Conservation (phyloP, 2,113 vertebrate species). For the Chelonoidis abingdonii region DNA sequence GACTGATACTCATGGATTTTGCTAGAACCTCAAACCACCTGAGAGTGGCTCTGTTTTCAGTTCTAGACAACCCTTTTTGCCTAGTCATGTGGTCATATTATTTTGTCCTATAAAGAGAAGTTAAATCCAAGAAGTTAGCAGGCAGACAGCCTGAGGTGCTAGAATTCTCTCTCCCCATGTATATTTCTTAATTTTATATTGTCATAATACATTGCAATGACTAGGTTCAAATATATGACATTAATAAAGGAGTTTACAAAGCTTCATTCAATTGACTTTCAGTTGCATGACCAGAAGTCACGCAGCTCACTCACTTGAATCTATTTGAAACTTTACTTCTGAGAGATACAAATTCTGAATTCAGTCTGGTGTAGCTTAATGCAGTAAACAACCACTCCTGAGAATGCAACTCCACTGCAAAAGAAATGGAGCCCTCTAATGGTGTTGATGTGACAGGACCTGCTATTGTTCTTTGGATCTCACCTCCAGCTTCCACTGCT, state of each 20-base stretch:
- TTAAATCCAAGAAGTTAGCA: background rate
- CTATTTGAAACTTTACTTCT: background rate
- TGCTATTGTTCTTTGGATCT: background rate
- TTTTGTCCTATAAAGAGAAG: background rate
- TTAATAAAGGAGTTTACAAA: background rate
- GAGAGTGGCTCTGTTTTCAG: background rate
- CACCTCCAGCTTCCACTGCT: background rate
- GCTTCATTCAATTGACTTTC: background rate
- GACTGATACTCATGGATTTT: background rate
- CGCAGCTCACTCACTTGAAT: background rate
- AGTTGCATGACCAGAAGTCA: background rate
- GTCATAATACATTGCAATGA: background rate
- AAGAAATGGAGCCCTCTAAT: background rate
- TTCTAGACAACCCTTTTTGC: background rate
- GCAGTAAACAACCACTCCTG: background rate
- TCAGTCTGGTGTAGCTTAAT: background rate
- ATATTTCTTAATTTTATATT: background rate
- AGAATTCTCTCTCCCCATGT: rapidly evolving
- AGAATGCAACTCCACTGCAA: background rate
- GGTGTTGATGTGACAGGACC: background rate
- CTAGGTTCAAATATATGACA: background rate
- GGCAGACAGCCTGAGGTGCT: rapidly evolving
- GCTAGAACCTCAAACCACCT: background rate
- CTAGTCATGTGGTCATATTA: background rate
- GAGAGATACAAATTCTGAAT: rapidly evolving